Conservation (phyloP, 64 coral and sea anemone species). For the Acropora tenuis region DNA sequence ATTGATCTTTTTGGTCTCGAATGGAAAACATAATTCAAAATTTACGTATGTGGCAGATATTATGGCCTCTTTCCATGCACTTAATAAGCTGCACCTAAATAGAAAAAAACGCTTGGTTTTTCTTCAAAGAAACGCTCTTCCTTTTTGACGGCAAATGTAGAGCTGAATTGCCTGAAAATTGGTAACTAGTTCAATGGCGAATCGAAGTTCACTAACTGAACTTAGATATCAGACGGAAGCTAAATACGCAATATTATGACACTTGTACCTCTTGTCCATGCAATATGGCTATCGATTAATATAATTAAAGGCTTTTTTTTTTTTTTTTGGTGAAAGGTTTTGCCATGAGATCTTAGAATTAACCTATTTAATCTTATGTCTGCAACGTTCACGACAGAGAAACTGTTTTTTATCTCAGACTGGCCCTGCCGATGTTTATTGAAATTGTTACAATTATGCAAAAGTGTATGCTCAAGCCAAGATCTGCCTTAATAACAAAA, state of each 20-base stretch:
- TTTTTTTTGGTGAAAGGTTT: no score
- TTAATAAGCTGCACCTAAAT: not conserved
- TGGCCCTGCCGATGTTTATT: not conserved
- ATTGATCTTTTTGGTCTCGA: not conserved
- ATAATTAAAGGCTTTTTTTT: no score
- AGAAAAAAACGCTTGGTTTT: not conserved
- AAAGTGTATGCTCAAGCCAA: conserved; percentile 1
- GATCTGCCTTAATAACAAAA: not conserved
- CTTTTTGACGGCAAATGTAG: no score
- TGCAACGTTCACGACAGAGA: not conserved
- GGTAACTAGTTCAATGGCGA: no score
- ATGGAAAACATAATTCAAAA: not conserved
- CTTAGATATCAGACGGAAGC: no score
- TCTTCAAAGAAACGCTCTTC: not conserved
- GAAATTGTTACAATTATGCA: conserved; percentile 29
- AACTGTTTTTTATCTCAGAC: not conserved
- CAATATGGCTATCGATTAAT: no score
- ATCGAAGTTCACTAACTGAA: no score
- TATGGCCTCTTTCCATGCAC: not conserved
- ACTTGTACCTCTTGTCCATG: no score
- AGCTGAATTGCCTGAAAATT: no score
- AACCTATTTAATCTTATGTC: no score
- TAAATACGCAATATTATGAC: not conserved
- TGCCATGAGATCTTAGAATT: no score
- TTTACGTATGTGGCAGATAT: not conserved